Evolutionary conservation across 2,797 vertebrate species (phyloP).

Genomic region (Brachyrhaphis roseni): DNA sequence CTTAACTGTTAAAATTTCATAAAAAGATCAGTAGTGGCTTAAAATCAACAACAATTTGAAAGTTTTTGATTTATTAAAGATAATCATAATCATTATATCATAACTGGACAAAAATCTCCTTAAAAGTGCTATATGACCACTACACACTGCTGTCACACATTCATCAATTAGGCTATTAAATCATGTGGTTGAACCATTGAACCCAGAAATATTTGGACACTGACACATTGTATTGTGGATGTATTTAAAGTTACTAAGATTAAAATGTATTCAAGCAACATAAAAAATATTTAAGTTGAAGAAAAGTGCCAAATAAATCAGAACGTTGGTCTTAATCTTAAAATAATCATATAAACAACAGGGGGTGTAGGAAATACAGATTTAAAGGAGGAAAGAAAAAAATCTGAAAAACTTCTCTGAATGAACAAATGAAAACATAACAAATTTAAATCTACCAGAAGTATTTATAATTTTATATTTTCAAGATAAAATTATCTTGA

Average conservation of each 20-base stretch:
- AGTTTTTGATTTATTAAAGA: not conserved
- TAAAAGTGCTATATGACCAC: conserved; percentile 11
- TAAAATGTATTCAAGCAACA: not conserved
- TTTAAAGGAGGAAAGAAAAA: not conserved
- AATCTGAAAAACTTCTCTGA: not conserved
- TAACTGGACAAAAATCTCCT: not conserved
- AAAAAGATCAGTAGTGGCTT: conserved; percentile 15
- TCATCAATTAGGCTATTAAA: conserved; percentile 7
- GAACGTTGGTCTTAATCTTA: not conserved
- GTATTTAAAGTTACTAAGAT: not conserved
- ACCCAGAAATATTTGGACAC: conserved; percentile 10
- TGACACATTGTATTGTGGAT: not conserved
- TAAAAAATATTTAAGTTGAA: not conserved
- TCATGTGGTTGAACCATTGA: conserved; percentile 4
- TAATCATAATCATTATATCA: not conserved
- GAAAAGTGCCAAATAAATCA: not conserved
- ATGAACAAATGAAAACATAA: not conserved
- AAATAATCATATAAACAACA: not conserved
- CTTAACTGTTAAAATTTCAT: not conserved
- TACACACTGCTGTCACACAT: conserved; percentile 45
- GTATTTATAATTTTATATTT: not conserved
- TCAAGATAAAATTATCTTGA: no score
- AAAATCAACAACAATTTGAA: not conserved
- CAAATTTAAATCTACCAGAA: not conserved
- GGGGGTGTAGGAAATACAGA: not conserved